These are phyloP conservation scores for Brachymystax lenok DNA, from an alignment of 2,797 vertebrate species.

Conservation along the genomic window DNA sequence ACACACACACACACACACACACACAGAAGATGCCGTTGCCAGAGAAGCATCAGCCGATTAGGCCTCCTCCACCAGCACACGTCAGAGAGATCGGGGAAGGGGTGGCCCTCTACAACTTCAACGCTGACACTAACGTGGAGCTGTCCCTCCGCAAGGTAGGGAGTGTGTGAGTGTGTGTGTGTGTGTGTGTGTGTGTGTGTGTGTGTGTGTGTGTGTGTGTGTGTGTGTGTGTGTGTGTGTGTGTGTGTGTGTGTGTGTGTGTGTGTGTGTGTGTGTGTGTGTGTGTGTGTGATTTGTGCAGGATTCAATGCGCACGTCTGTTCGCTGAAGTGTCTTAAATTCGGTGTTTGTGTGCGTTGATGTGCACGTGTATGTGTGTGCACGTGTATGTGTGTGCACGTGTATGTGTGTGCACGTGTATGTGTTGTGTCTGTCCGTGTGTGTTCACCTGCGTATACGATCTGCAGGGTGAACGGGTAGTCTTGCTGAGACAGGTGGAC, in stretches of 20 bases:
- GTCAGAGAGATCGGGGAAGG: constrained; percentile 93
- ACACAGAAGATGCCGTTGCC: constrained; percentile 84
- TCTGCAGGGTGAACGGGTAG: constrained; percentile 89
- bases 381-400: too few species aligned
- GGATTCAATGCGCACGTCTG: background rate
- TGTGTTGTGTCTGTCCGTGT: background rate
- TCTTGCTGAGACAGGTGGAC: constrained; percentile 93
- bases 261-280: constrained; percentile 1
- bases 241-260: background rate
- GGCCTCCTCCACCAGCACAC: constrained; percentile 93
- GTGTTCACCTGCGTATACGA: constrained; percentile 18
- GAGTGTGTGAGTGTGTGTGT: background rate
- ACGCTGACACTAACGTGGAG: constrained; percentile 96
- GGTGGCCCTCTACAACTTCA: constrained; percentile 95
- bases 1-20: constrained; percentile 1
- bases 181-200: constrained; percentile 15
- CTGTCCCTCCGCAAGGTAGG: constrained; percentile 93
- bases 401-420: too few species aligned
- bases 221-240: background rate
- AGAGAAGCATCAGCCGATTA: constrained; percentile 91
- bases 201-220: background rate
- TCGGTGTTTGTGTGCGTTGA: too few species aligned
- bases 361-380: background rate
- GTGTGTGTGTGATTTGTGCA: background rate
- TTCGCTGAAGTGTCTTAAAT: background rate